A percentile compares a stretch with the other conserved stretches of the same genome.
Evolutionary conservation across 2,888 invertebrate species (phyloP).

Genomic region (Cheilosia urbana): DNA sequence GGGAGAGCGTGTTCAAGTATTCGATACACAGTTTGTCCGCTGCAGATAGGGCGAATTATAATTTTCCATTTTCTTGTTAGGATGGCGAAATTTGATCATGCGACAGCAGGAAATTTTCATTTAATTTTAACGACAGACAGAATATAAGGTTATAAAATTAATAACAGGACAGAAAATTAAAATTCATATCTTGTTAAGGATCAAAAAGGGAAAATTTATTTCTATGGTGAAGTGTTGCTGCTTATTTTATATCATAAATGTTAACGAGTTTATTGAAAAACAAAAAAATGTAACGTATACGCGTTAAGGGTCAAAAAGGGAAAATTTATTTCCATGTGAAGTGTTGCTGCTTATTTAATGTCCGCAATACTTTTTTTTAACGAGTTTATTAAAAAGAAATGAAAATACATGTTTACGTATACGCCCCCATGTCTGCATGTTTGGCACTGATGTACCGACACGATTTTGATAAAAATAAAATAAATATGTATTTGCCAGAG

Average conservation of each 20-base stretch:
- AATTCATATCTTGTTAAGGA: conserved; percentile 17
- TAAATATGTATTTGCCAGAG: too few species aligned
- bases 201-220: conserved; percentile 30
- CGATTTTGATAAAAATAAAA: too few species aligned
- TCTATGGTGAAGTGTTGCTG: conserved; percentile 4
- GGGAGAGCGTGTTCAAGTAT: background rate
- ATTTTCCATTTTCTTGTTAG: conserved; percentile 1
- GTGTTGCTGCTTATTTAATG: conserved; percentile 8
- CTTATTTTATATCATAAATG: too few species aligned
- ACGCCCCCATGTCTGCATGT: background rate
- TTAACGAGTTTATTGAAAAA: too few species aligned
- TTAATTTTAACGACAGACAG: conserved; percentile 38
- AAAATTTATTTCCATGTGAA: conserved; percentile 13
- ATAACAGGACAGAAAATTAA: conserved; percentile 1
- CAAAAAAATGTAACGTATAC: conserved; percentile 4
- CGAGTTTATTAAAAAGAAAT: background rate
- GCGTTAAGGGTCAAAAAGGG: conserved; percentile 31
- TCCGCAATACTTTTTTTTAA: background rate
- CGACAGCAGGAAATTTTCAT: conserved; percentile 33
- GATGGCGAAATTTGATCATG: conserved; percentile 33
- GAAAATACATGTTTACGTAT: conserved; percentile 3
- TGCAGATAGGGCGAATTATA: background rate
- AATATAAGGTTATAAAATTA: background rate
- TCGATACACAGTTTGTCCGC: background rate
- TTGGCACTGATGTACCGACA: too few species aligned